Conservation (phyloP, 2,113 vertebrate species). For the Excalfactoria chinensis region DNA sequence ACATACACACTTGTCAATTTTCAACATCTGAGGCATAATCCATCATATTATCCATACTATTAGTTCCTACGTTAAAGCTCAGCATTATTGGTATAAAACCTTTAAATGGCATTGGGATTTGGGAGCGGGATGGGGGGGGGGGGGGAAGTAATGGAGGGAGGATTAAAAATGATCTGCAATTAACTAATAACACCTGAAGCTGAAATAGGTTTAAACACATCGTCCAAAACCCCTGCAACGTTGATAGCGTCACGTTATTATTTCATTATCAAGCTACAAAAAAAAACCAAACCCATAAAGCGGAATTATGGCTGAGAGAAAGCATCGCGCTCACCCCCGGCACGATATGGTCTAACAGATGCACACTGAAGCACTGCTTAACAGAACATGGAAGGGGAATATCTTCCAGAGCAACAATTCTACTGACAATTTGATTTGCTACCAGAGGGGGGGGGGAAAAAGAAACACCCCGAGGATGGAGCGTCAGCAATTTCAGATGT, state of each 20-base stretch:
- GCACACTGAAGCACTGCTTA: conserved; percentile 78
- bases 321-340: conserved; percentile 26
- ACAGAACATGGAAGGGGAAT: conserved; percentile 59
- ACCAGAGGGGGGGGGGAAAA: conserved; percentile 39
- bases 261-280: conserved; percentile 72
- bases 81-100: conserved; percentile 83
- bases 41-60: conserved; percentile 79
- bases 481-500: conserved; percentile 34
- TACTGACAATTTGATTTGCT: conserved; percentile 55
- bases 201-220: conserved; percentile 73
- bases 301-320: conserved; percentile 72
- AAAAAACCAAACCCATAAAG: conserved; percentile 55
- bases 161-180: conserved; percentile 74
- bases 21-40: conserved; percentile 87
- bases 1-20: conserved; percentile 67
- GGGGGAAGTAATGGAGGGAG: conserved; percentile 42
- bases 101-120: conserved; percentile 49
- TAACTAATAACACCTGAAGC: conserved; percentile 69
- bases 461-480: not conserved
- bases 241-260: conserved; percentile 77
- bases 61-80: conserved; percentile 89
- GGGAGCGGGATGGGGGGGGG: not conserved
- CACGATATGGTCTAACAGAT: conserved; percentile 71
- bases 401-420: conserved; percentile 38
- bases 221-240: conserved; percentile 76